Evolutionary conservation across 1,140 invertebrate species (phyloP), one percentile per base, ranked within the genome.

Genomic region (Notospermus geniculatus): DNA sequence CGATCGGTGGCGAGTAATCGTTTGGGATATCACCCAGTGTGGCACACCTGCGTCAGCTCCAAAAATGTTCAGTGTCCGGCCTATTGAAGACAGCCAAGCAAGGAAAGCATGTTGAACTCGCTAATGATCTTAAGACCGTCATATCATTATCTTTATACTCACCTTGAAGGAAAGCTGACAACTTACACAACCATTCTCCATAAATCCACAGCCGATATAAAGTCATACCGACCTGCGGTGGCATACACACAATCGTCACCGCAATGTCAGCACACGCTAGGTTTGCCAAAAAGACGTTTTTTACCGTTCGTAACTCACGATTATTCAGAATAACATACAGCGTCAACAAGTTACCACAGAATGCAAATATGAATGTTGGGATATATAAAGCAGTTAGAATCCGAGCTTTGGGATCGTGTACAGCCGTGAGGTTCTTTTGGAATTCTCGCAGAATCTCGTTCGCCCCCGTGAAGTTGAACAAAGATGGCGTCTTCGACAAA

Each of bases 81-180:
- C n/a, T n/a, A n/a, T n/a, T n/a, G n/a, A n/a, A n/a, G n/a, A n/a
- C n/a, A n/a, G n/a, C n/a, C n/a, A n/a, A n/a, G n/a, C n/a, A n/a
- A n/a, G n/a, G n/a, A n/a, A n/a, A n/a, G n/a, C n/a, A n/a, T n/a
- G n/a, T n/a, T n/a, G n/a, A n/a, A n/a, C n/a, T n/a, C n/a, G n/a
- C n/a, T n/a, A n/a, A n/a, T n/a, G n/a, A n/a, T n/a, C n/a, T n/a
- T n/a, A n/a, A n/a, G n/a, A n/a, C n/a, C n/a, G n/a, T n/a, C n/a
- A n/a, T n/a, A 22, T 4, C 25, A 22, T 27, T 22, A 19, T 27
- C 9, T 5, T 27, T 22, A n/a, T 9, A 50, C 71, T 52, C 82
- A 90, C 89, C 88, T 86, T 90, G 88, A 15, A 90, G 67, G 71
- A 89, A 91, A 43, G 86, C 85, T 22, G 86, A 84, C 25, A 89